Evolutionary conservation across 2,113 vertebrate species (phyloP).

Genomic region (Gasterosteus aculeatus): DNA sequence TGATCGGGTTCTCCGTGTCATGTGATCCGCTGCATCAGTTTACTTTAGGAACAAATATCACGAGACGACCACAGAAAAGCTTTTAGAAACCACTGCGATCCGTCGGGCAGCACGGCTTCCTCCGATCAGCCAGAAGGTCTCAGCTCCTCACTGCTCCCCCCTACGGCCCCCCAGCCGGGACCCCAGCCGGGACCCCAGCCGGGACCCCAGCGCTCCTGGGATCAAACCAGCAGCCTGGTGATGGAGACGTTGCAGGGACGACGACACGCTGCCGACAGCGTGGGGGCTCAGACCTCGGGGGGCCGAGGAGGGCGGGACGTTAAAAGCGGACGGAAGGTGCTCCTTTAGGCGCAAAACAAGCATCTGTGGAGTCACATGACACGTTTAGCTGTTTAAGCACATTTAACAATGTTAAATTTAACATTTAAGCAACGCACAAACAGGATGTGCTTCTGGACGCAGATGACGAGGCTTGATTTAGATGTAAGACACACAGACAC

Average conservation of each 20-base stretch:
- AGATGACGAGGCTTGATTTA: constrained; percentile 27
- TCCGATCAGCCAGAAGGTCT: not conserved
- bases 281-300: too few species aligned
- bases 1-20: not conserved
- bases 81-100: not conserved
- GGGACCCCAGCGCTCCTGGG: not conserved
- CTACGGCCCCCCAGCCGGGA: too few species aligned
- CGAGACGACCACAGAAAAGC: not conserved
- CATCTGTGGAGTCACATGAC: constrained; percentile 51
- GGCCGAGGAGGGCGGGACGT: too few species aligned
- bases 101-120: not conserved
- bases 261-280: not conserved
- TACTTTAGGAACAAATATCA: not conserved
- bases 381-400: not conserved
- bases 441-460: not conserved
- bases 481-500: constrained; percentile 15
- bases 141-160: too few species aligned
- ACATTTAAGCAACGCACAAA: constrained; percentile 14
- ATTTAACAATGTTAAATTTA: too few species aligned
- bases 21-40: not conserved
- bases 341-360: constrained; percentile 33
- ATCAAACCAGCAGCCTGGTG: constrained; percentile 1
- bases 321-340: constrained; percentile 37
- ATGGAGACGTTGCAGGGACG: constrained; percentile 26
- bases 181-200: too few species aligned